Base-by-base conservation (phyloP, 53 echinoderm and acorn worm genomes). In the Zoroaster sp. region DNA sequence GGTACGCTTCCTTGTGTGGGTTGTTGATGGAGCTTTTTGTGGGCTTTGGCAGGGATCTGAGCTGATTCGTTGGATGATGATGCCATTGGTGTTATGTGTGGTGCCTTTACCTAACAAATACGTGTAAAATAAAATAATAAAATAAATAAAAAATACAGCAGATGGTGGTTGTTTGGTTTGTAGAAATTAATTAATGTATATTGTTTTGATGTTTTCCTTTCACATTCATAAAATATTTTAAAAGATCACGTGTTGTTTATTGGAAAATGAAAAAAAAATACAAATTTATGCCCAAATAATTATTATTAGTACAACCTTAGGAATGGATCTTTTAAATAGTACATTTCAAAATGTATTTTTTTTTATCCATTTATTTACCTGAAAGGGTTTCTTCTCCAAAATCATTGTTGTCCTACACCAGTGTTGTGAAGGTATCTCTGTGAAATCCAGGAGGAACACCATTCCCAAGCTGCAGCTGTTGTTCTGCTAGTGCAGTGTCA, bases 331-430 rank as follows among this genome's bases (percentile, higher is more conserved):
- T 49, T 15, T 13, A 49, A 49, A 1, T 46, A 15, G 46, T 12
- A 46, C 46, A 46, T 49, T 49, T 1, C 4, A 15, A 49, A 49
- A 5, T 49, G 13, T 49, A 49, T 17, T 49, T 49, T 49, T 17
- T 15, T 49, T 49, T 3, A 15, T 15, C 14, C 17, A 49, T 3
- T 13, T 13, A 49, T 17, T 52, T 52, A 75, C 75, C 94, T 41
- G 87, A 72, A 15, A 89, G 82, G 30, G 89, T 92, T 82, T 88
- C 75, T 74, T 87, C 92, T 46, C 87, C 88, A 69, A 89, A 90
- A 77, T 89, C 82, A 43, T 90, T 92, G 67, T 94, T 94, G 71
- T 94, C 94, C 94, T 92, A 94, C 49, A 91, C 91, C 44, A 91
- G 49, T 35, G 94, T 94, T 17, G 87, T 87, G 17, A 87, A 87